Evolutionary conservation across 2,888 invertebrate genomes (phyloP), one percentile per base, ranked within the genome.

Genomic region (Apeira syringaria): DNA sequence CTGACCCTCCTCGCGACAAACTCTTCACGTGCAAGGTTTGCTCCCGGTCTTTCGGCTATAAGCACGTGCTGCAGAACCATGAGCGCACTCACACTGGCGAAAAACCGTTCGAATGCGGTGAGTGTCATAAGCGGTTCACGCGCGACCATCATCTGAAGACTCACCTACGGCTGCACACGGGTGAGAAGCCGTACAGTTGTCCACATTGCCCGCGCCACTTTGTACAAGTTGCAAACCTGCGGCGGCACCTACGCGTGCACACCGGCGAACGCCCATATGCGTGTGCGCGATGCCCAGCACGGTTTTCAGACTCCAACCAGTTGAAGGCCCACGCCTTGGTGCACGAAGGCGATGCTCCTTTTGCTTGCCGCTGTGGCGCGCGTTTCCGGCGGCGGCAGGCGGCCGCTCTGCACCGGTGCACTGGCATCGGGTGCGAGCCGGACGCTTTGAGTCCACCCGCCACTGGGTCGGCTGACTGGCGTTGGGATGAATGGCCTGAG

Each of bases 41-140:
- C 87, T 94, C 94, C 47, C 93, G 97, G 55, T 95, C 95, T 6
- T 98, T 98, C 69, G 97, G 97, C 31, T 98, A 98, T 90, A 98
- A 98, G 71, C 98, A 98, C 81, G 98, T 98, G 10, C 90, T 98
- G 33, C 97, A 98, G 81, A 98, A 98, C 74, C 98, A 98, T 81
- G 97, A 97, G 69, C 93, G 98, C 59, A 98, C 98, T 0, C 98
- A 98, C 77, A 98, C 98, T 0, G 98, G 98, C 0, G 98, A 98
- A 74, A 98, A 98, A 68, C 98, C 98, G 0, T 98, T 97, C 85
- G 96, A 97, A 74, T 98, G 98, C 68, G 94, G 94, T 17, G 96
- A 97, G 78, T 98, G 98, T 73, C 95, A 97, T 74, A 98, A 98
- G 79, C 92, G 97, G 53, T 98, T 98, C 80, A 98, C 97, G 1